phyloP scores from a whole-genome alignment of 1,140 invertebrate genomes.

The Apis florea region DNA sequence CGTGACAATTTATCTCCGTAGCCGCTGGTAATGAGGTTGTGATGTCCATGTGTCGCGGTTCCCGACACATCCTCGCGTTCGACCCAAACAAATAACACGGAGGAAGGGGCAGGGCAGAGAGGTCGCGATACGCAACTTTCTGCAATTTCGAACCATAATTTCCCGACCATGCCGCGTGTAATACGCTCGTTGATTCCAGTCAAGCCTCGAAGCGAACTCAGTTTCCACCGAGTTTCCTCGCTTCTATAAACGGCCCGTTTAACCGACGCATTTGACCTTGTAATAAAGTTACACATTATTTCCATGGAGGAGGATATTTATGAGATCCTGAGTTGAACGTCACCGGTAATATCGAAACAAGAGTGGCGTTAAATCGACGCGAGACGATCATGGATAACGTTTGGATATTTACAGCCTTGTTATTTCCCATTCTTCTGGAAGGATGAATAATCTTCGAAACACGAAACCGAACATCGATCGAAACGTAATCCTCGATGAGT shows the following conservation, averaged over 20 bases:
- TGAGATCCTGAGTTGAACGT: neutral
- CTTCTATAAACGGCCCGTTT: neutral
- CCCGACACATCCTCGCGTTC: conserved; percentile 6
- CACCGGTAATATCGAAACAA: neutral
- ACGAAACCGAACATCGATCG: too few relatives aligned
- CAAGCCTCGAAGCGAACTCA: too few relatives aligned
- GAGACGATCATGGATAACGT: neutral
- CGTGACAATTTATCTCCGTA: conserved; percentile 20
- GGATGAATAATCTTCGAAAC: too few relatives aligned
- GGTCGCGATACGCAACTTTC: conserved; percentile 12
- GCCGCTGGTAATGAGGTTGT: conserved; percentile 24
- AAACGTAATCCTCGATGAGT: too few relatives aligned
- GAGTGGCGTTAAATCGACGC: neutral
- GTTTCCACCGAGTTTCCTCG: neutral
- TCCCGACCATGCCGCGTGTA: neutral
- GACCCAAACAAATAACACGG: neutral
- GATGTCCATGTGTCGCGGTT: conserved; percentile 16
- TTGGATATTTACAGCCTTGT: neutral
- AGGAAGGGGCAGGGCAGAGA: too few relatives aligned
- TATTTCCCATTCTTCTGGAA: too few relatives aligned
- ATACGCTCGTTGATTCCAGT: neutral
- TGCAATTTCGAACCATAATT: conserved; percentile 6
- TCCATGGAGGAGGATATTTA: neutral
- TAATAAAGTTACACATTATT: conserved; percentile 11
- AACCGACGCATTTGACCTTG: conserved; percentile 12